Conservation (phyloP, 2,113 vertebrate genomes). For the Muntiacus muntjak region DNA sequence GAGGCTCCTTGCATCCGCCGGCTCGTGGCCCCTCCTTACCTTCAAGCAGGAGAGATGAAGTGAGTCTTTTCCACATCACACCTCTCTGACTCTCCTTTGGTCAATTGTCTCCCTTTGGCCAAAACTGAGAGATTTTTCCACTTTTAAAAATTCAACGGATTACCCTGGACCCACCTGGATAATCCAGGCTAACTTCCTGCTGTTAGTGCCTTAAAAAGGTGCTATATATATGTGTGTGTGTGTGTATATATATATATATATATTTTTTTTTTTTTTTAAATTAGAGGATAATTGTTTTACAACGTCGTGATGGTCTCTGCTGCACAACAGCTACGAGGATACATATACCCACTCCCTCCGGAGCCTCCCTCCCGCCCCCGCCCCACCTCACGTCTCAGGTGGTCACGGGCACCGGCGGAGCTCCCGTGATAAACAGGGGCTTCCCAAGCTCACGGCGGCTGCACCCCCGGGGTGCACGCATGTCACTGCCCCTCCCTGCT, state of each 20-base stretch:
- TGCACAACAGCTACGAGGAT: background rate
- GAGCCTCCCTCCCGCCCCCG: background rate
- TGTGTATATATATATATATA: background rate
- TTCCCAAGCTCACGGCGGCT: background rate
- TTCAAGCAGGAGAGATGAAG: background rate
- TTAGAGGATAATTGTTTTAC: background rate
- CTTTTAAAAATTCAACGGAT: background rate
- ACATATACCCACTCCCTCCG: accelerated
- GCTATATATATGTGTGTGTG: too few relatives aligned
- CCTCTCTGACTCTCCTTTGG: background rate
- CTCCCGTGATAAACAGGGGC: background rate
- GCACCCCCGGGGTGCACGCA: too few relatives aligned
- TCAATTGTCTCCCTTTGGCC: background rate
- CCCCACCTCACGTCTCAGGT: too few relatives aligned
- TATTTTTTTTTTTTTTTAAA: background rate
- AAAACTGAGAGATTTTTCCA: background rate
- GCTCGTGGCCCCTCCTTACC: background rate
- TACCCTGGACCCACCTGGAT: too few relatives aligned
- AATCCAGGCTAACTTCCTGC: background rate
- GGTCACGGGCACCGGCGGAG: too few relatives aligned
- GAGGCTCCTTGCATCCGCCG: accelerated
- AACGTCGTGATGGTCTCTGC: too few relatives aligned
- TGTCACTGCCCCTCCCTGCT: accelerated
- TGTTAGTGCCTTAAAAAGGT: background rate
- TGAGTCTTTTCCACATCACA: too few relatives aligned